Base-by-base conservation (phyloP, 2,113 vertebrate species). In the Festucalex cinctus region DNA sequence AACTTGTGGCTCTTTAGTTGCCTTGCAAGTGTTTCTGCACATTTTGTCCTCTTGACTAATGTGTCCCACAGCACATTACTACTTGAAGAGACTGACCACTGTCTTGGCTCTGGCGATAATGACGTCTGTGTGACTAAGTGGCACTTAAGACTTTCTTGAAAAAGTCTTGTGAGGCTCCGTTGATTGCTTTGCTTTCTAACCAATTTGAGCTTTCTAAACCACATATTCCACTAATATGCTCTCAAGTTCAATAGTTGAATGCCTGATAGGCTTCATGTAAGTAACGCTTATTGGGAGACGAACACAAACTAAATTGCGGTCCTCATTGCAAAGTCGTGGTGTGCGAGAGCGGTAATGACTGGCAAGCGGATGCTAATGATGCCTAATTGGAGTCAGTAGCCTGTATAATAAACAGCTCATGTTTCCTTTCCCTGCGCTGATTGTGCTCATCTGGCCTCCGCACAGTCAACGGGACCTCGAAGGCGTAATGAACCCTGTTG, bases 341-440 rank as follows among this genome's bases (percentile, higher is more conserved):
- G 24, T 56, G 26, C 59, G n/a, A 14, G 36, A 6, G n/a, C 16
- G n/a, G 22, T 41, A 26, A 62, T 43, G 60, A 43, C n/a, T 43
- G 60, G 60, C 60, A 62, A 62, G 60, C 9, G 39, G 20, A 62
- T 62, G 59, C 20, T 61, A 24, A 62, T 41, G 20, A 24, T 41
- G n/a, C 60, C 17, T 43, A 62, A 43, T 62, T 62, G 59, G 36
- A 61, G 36, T 39, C 20, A 22, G 37, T 24, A 76, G 70, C 64
- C 28, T 65, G 73, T 49, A 74, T 48, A 51, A 64, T 44, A 58
- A 61, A 69, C 24, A 65, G 17, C 59, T 49, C 24, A 39, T 16
- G 10, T 67, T 61, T 39, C 26, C 59, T 63, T 59, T 67, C 24
- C 46, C 22, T 39, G 13, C 19, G 2, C 37, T 6, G n/a, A 62